These are phyloP conservation scores for Mythimna pallens DNA, from an alignment of 2,888 invertebrate species.

Conservation along the genomic window DNA sequence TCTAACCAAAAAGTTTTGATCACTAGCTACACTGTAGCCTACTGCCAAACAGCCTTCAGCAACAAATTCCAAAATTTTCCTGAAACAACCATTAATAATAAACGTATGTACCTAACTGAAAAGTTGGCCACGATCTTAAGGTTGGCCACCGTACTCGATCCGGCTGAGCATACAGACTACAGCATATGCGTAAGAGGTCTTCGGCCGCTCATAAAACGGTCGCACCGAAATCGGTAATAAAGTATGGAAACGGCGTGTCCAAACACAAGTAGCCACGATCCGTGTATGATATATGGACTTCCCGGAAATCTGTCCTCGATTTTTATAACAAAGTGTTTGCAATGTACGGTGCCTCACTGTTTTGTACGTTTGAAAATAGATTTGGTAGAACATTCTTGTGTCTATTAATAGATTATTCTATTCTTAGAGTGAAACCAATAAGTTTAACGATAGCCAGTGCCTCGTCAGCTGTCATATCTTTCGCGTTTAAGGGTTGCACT, in stretches of 20 bases:
- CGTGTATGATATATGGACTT: conserved; percentile 54
- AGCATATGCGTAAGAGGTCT: conserved; percentile 43
- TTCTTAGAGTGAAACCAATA: too few species aligned
- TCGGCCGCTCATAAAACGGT: conserved; percentile 50
- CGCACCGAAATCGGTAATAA: conserved; percentile 57
- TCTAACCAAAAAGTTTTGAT: neutral
- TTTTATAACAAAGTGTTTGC: conserved; percentile 46
- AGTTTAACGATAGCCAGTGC: too few species aligned
- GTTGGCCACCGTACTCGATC: neutral
- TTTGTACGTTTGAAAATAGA: conserved; percentile 27
- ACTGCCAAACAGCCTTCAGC: conserved; percentile 16
- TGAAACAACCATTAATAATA: conserved; percentile 38
- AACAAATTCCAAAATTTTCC: conserved; percentile 14
- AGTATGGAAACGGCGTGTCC: conserved; percentile 48
- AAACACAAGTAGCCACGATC: conserved; percentile 54
- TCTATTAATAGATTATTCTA: neutral
- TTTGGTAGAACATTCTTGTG: neutral
- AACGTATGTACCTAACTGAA: conserved; percentile 25
- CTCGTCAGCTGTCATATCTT: too few species aligned
- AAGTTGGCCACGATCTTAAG: conserved; percentile 28
- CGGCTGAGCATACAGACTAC: conserved; percentile 13
- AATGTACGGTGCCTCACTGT: conserved; percentile 5
- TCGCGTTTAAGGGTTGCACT: too few species aligned
- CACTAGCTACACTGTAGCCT: neutral
- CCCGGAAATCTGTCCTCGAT: conserved; percentile 59